Evolutionary conservation across 2,888 invertebrate genomes (phyloP).

Genomic region (Julus scandinavius): DNA sequence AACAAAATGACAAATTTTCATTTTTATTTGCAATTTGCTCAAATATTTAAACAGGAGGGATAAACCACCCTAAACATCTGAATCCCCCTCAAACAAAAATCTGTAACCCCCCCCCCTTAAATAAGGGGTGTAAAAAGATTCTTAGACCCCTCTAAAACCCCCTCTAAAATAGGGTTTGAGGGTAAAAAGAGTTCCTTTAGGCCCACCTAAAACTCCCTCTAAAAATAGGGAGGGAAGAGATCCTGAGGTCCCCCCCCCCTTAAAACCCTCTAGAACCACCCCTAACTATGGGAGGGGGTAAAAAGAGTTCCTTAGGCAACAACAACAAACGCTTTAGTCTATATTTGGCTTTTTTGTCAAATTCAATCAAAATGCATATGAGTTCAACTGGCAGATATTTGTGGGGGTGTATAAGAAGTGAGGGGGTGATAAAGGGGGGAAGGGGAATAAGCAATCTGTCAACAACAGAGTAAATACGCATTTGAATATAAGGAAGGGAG

Average conservation of each 20-base stretch:
- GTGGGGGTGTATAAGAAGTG: background rate
- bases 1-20: conserved; percentile 6
- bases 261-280: too few species aligned
- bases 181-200: too few species aligned
- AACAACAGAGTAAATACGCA: conserved; percentile 33
- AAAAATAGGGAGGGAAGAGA: too few species aligned
- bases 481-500: background rate
- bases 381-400: conserved; percentile 26
- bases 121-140: too few species aligned
- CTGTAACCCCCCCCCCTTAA: too few species aligned
- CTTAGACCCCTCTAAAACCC: too few species aligned
- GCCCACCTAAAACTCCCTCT: too few species aligned
- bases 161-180: background rate
- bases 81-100: too few species aligned
- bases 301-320: conserved; percentile 33
- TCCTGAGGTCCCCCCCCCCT: too few species aligned
- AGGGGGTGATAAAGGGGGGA: background rate
- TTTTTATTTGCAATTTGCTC: conserved; percentile 26
- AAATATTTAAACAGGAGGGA: conserved; percentile 7
- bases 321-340: background rate
- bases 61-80: too few species aligned
- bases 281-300: background rate
- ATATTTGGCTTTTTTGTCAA: conserved; percentile 33
- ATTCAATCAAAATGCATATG: conserved; percentile 33
- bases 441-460: conserved; percentile 12